Conservation (phyloP, 2,888 invertebrate species). For the Pollenia amentaria region DNA sequence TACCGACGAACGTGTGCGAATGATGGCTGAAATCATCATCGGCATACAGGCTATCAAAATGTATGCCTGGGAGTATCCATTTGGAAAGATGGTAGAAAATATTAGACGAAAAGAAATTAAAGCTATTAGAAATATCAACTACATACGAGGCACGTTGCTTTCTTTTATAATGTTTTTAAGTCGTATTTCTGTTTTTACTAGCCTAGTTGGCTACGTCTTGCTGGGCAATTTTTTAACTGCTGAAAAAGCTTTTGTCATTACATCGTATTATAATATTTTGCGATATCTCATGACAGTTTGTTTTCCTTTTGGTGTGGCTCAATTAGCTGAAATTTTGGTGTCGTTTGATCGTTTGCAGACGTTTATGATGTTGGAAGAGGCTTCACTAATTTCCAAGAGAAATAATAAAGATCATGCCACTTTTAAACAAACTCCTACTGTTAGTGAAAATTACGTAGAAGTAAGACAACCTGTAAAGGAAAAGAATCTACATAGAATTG, state of each 20-base stretch:
- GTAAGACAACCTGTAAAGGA: slow-evolving; percentile 56
- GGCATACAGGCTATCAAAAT: slow-evolving; percentile 97
- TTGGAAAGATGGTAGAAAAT: slow-evolving; percentile 89
- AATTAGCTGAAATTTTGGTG: slow-evolving; percentile 87
- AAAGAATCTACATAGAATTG: slow-evolving; percentile 84
- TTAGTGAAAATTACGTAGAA: slow-evolving; percentile 77
- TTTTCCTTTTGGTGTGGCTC: slow-evolving; percentile 90
- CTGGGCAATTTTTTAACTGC: slow-evolving; percentile 90
- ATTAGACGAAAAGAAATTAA: slow-evolving; percentile 87
- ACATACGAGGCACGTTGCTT: slow-evolving; percentile 90
- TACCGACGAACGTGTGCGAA: slow-evolving; percentile 94
- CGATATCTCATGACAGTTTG: slow-evolving; percentile 94
- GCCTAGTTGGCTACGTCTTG: slow-evolving; percentile 91
- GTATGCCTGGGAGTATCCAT: slow-evolving; percentile 97
- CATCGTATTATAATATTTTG: slow-evolving; percentile 94
- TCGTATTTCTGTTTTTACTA: slow-evolving; percentile 93
- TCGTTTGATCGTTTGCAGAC: slow-evolving; percentile 86
- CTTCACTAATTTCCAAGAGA: slow-evolving; percentile 80
- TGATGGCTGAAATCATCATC: slow-evolving; percentile 95
- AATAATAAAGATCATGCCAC: slow-evolving; percentile 65
- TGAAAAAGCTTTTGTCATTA: slow-evolving; percentile 93
- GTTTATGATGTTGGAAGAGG: slow-evolving; percentile 88
- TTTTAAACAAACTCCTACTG: slow-evolving; percentile 60
- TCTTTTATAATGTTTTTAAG: slow-evolving; percentile 95
- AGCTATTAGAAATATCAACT: slow-evolving; percentile 90